phyloP scores from a whole-genome alignment of 2,888 invertebrate genomes.

The Chymomyza caudatula region DNA sequence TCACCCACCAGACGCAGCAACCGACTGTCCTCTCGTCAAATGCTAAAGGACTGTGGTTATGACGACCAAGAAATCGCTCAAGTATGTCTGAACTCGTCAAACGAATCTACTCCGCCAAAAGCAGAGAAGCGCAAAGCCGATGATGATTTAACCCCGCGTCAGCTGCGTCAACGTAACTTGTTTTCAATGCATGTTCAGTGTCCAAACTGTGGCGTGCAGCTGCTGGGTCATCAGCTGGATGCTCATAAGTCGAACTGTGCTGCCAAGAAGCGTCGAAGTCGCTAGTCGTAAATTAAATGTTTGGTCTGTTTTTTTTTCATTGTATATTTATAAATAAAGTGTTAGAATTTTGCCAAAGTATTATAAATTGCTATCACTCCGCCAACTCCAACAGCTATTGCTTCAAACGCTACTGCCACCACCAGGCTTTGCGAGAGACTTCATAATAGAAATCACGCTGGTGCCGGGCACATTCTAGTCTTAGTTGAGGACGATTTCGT shows the following conservation, averaged over 20 bases:
- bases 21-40: constrained; percentile 13
- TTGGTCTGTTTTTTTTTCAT: not conserved
- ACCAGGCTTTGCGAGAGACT: too few relatives aligned
- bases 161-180: constrained; percentile 62
- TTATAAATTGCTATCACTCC: too few relatives aligned
- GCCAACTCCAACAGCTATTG: too few relatives aligned
- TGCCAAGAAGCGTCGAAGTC: constrained; percentile 24
- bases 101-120: not conserved
- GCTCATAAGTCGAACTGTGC: constrained; percentile 71
- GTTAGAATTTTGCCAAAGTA: too few relatives aligned
- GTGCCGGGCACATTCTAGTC: too few relatives aligned
- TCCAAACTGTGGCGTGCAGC: constrained; percentile 71
- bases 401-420: too few relatives aligned
- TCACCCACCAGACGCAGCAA: not conserved
- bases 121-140: not conserved
- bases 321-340: too few relatives aligned
- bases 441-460: too few relatives aligned
- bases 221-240: constrained; percentile 66
- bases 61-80: constrained; percentile 51
- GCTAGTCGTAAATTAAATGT: not conserved
- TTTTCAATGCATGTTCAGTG: constrained; percentile 67
- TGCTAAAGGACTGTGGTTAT: constrained; percentile 66
- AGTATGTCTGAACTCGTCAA: constrained; percentile 40
- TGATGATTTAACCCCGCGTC: constrained; percentile 35
- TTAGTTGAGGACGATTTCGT: too few relatives aligned